These are phyloP conservation scores for Notocelia uddmanniana DNA, from an alignment of 2,888 invertebrate genomes.

Conservation along the genomic window DNA sequence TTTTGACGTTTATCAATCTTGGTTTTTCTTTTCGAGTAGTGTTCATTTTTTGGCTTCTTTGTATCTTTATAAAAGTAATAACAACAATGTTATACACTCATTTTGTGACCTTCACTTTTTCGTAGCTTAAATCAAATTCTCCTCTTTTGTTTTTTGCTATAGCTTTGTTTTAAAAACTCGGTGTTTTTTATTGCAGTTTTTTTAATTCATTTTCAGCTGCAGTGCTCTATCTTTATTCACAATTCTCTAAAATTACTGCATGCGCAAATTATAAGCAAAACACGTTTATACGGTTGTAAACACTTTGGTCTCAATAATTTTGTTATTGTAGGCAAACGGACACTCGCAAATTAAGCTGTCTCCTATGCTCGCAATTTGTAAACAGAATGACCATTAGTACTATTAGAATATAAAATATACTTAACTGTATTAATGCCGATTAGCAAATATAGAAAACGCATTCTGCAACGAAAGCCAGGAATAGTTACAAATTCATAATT, in stretches of 20 bases:
- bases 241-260: background rate
- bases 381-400: background rate
- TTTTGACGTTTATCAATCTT: background rate
- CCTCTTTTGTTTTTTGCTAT: background rate
- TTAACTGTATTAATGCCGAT: background rate
- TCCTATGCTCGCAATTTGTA: background rate
- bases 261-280: no score
- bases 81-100: no score
- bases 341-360: background rate
- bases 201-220: background rate
- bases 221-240: background rate
- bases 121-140: background rate
- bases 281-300: no score
- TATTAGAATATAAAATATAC: background rate
- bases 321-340: no score
- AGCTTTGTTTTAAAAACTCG: background rate
- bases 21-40: no score
- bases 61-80: no score
- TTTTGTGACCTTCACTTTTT: no score
- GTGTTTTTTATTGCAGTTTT: background rate
- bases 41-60: no score
- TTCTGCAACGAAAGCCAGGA: background rate
- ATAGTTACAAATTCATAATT: slow-evolving; percentile 13
- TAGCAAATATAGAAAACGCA: background rate
- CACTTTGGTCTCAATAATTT: no score